A percentile compares a stretch with the other conserved stretches of the same genome.
phyloP scores from a whole-genome alignment of 2,113 vertebrate species.

The Helogale parvula region DNA sequence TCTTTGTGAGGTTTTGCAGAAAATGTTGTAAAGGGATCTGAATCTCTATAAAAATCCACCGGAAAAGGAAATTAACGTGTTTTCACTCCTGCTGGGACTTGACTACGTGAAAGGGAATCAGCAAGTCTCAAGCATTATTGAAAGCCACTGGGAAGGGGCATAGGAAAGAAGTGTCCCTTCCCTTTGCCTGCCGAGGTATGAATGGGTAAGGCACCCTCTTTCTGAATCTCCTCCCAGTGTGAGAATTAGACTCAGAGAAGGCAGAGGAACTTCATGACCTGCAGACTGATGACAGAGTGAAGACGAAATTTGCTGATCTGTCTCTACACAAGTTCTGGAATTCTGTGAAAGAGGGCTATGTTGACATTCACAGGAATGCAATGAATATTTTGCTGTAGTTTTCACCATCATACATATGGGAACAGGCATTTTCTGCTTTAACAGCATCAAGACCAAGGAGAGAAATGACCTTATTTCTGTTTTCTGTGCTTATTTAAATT shows the following conservation, averaged over 20 bases:
- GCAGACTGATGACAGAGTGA: neutral
- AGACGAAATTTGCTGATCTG: neutral
- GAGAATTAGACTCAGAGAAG: neutral
- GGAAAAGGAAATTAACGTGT: neutral
- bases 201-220: neutral
- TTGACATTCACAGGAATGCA: neutral
- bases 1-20: neutral
- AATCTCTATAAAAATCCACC: neutral
- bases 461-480: neutral
- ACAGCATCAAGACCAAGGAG: neutral
- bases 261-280: neutral
- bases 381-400: neutral
- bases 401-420: neutral
- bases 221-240: neutral
- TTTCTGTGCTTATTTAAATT: neutral
- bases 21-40: neutral
- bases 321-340: neutral
- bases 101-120: neutral
- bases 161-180: rapidly evolving
- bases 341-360: neutral
- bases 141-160: neutral
- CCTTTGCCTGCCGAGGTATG: too few relatives aligned
- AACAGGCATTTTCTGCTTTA: neutral
- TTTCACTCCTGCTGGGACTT: neutral
- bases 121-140: neutral